Conservation (phyloP, 1,140 invertebrate species). For the Catajapyx aquilonaris region DNA sequence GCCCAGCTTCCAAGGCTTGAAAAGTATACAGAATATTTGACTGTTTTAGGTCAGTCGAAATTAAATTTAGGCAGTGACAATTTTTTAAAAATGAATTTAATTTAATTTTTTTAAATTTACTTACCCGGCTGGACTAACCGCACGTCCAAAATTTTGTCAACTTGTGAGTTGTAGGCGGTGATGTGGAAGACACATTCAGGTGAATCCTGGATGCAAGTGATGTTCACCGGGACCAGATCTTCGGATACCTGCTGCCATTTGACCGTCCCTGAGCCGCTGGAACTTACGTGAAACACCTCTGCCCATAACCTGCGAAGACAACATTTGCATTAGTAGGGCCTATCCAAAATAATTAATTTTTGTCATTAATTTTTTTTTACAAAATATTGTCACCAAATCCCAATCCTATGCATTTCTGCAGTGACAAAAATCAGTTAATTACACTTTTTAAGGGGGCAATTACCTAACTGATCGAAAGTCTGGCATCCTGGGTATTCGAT, state of each 20-base stretch:
- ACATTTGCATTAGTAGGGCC: neutral
- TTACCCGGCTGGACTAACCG: constrained; percentile 88
- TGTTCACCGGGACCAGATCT: constrained; percentile 92
- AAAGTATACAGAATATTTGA: too few species aligned
- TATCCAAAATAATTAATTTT: constrained; percentile 1
- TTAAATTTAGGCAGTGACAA: neutral
- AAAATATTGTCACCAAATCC: too few species aligned
- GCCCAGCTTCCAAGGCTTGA: too few species aligned
- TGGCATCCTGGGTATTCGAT: too few species aligned
- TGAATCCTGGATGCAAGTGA: constrained; percentile 87
- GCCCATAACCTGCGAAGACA: constrained; percentile 62
- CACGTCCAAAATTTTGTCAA: constrained; percentile 93
- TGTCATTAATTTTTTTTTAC: neutral
- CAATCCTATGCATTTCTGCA: too few species aligned
- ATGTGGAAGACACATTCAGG: constrained; percentile 94
- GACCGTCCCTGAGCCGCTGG: constrained; percentile 64
- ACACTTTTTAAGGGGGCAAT: too few species aligned
- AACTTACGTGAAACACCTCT: constrained; percentile 89
- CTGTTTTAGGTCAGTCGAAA: too few species aligned
- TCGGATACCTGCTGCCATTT: constrained; percentile 96
- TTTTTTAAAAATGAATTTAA: neutral
- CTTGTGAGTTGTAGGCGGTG: constrained; percentile 93
- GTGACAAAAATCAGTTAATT: too few species aligned
- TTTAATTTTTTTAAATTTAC: constrained; percentile 9
- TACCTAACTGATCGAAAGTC: too few species aligned